These are phyloP conservation scores for Vultur gryphus DNA, from an alignment of 2,797 vertebrate species.

Conservation along the genomic window DNA sequence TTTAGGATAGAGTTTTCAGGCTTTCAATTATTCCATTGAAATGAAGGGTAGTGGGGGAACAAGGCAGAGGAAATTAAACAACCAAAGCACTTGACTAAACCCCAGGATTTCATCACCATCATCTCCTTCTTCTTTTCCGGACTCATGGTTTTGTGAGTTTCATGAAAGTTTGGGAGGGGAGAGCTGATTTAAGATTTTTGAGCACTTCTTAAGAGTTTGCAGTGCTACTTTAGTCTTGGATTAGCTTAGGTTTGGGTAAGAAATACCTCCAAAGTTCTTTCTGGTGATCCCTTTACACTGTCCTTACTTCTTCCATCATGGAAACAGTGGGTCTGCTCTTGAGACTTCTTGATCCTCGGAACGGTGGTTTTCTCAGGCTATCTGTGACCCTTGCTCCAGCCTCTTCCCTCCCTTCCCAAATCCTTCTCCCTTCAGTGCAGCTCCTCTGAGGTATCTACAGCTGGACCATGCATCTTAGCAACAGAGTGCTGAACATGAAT, in stretches of 20 bases:
- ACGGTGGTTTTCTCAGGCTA: neutral
- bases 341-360: neutral
- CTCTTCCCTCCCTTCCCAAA: neutral
- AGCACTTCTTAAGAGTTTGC: neutral
- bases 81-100: neutral
- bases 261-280: neutral
- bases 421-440: neutral
- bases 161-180: neutral
- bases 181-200: neutral
- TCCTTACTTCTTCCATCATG: neutral
- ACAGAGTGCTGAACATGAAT: neutral
- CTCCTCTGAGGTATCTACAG: neutral
- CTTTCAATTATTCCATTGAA: neutral
- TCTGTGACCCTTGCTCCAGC: neutral
- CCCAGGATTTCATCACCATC: neutral
- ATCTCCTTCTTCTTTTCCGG: neutral
- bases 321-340: neutral
- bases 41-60: neutral
- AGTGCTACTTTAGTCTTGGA: neutral
- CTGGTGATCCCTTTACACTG: neutral
- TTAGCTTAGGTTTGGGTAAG: neutral
- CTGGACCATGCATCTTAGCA: neutral
- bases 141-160: neutral
- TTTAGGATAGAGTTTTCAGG: neutral
- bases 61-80: neutral